Evolutionary conservation across 1,140 invertebrate genomes (phyloP).

Genomic region (Trichoplusia ni): DNA sequence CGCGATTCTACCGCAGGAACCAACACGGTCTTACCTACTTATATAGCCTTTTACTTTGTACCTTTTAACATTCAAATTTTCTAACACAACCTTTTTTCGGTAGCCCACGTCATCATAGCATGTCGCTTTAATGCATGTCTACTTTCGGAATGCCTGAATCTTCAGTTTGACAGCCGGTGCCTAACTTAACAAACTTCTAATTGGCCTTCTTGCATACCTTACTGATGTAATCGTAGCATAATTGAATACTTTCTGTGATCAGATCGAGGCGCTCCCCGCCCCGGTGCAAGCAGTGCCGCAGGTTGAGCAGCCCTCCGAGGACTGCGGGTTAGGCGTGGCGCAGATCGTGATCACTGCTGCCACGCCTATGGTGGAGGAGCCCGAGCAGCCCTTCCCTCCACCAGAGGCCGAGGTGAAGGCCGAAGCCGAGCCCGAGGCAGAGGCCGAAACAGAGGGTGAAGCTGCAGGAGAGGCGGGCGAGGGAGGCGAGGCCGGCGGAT

Average conservation of each 20-base stretch:
- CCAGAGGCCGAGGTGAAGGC: constrained; percentile 76
- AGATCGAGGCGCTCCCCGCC: too few relatives aligned
- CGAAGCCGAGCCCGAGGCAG: constrained; percentile 50
- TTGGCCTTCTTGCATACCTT: too few relatives aligned
- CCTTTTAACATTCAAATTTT: not conserved
- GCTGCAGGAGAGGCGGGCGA: constrained; percentile 61
- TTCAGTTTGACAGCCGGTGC: too few relatives aligned
- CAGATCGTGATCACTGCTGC: constrained; percentile 94
- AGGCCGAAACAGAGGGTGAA: constrained; percentile 80
- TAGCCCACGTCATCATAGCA: constrained; percentile 36
- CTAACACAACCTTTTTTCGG: constrained; percentile 6
- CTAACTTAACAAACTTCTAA: too few relatives aligned
- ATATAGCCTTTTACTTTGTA: not conserved
- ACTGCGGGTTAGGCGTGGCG: constrained; percentile 87
- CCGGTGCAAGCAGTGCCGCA: constrained; percentile 55
- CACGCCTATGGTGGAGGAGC: constrained; percentile 92
- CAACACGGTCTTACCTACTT: too few relatives aligned
- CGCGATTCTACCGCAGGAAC: not conserved
- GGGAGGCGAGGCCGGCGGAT: constrained; percentile 82
- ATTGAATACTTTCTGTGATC: too few relatives aligned
- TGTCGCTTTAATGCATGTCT: constrained; percentile 24
- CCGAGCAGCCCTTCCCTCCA: constrained; percentile 86
- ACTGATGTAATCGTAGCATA: too few relatives aligned
- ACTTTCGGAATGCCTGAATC: constrained; percentile 1
- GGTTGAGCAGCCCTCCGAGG: constrained; percentile 59